phyloP scores from a whole-genome alignment of 1,140 invertebrate species.

The Drosophila melanica region DNA sequence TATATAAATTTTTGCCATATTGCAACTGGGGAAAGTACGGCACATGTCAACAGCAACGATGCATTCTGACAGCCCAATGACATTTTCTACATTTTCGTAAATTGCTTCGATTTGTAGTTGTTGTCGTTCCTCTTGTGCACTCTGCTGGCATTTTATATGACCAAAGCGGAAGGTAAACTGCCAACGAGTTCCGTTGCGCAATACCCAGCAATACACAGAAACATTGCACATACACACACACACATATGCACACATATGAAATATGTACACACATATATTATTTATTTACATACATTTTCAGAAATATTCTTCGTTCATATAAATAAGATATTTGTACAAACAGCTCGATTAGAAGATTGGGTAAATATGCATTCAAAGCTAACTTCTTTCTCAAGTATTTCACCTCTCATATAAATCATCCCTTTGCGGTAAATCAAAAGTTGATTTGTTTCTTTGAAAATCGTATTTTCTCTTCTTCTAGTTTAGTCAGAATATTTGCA shows the following conservation, averaged over 20 bases:
- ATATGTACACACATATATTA: neutral
- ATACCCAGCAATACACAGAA: neutral
- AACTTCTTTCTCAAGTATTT: no score
- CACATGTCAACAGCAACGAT: conserved; percentile 82
- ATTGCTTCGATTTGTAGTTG: conserved; percentile 80
- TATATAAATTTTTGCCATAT: conserved; percentile 57
- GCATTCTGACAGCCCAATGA: conserved; percentile 83
- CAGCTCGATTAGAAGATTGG: no score
- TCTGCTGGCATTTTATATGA: conserved; percentile 62
- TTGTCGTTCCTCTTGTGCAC: conserved; percentile 22
- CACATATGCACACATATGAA: neutral
- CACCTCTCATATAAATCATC: no score
- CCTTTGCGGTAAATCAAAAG: no score
- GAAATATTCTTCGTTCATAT: no score
- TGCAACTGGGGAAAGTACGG: conserved; percentile 52
- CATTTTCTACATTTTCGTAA: conserved; percentile 83
- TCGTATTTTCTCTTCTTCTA: no score
- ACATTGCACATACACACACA: neutral
- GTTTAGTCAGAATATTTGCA: no score
- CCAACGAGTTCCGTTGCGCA: conserved; percentile 1
- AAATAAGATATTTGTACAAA: no score
- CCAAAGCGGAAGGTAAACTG: conserved; percentile 36
- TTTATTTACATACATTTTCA: neutral
- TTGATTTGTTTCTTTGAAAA: no score
- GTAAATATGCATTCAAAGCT: no score